Evolutionary conservation across 2,113 vertebrate species (phyloP).

Genomic region (Agapornis roseicollis): DNA sequence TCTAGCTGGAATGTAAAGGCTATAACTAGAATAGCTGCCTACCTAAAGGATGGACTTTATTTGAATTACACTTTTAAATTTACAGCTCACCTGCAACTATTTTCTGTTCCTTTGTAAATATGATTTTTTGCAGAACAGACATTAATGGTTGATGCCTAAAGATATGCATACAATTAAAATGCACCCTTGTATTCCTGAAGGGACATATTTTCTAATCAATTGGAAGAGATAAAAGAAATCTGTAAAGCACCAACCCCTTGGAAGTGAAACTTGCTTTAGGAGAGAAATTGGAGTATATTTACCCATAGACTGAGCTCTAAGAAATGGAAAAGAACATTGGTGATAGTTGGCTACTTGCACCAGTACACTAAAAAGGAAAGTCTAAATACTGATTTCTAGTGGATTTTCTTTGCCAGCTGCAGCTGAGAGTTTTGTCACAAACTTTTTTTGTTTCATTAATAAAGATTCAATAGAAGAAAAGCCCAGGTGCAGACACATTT

Average conservation of each 20-base stretch:
- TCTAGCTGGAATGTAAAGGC: conserved; percentile 8
- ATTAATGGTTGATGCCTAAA: neutral
- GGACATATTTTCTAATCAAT: neutral
- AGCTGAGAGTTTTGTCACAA: neutral
- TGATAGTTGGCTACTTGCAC: neutral
- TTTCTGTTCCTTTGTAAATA: neutral
- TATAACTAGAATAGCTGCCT: neutral
- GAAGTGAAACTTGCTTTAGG: neutral
- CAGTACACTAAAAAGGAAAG: neutral
- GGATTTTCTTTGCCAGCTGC: neutral
- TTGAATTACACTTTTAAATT: conserved; percentile 5
- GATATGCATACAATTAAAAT: neutral
- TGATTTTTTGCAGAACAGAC: neutral
- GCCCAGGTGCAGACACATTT: neutral
- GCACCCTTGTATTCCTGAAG: neutral
- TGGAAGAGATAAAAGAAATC: neutral
- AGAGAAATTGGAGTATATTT: neutral
- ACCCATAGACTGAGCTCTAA: neutral
- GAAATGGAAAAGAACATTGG: neutral
- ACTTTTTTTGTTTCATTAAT: neutral
- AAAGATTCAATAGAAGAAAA: neutral
- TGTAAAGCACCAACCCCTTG: neutral
- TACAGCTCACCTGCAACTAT: neutral
- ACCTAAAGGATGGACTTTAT: neutral
- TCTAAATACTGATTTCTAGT: neutral